These are phyloP conservation scores for Malthinus flaveolus DNA, from an alignment of 2,888 invertebrate genomes.

Conservation along the genomic window DNA sequence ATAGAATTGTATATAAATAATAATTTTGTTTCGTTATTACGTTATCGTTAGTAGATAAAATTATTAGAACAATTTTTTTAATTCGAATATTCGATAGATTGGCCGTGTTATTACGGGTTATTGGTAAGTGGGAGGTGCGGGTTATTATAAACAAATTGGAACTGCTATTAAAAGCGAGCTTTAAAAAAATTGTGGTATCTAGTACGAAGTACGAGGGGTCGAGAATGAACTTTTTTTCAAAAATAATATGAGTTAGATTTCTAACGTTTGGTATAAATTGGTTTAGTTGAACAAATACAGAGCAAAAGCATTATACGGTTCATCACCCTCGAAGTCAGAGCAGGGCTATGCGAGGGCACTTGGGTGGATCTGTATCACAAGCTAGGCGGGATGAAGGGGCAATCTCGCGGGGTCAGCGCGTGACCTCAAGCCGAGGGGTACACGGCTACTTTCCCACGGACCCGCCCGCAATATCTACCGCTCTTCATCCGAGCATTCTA, in stretches of 20 bases:
- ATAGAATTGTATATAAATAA: too few species aligned
- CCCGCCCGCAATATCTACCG: constrained; percentile 57
- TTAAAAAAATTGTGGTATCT: constrained; percentile 14
- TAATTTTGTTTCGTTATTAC: too few species aligned
- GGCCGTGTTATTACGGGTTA: constrained; percentile 12
- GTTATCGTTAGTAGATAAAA: too few species aligned
- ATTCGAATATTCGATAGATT: neutral
- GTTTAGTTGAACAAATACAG: constrained; percentile 25
- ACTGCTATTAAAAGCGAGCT: constrained; percentile 10
- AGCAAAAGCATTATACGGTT: constrained; percentile 27
- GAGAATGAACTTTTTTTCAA: neutral
- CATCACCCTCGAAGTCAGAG: constrained; percentile 28
- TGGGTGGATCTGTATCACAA: constrained; percentile 53
- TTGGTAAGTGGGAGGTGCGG: neutral
- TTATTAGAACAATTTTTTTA: too few species aligned
- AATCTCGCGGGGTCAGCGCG: constrained; percentile 53
- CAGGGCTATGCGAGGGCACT: constrained; percentile 29
- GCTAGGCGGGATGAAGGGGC: constrained; percentile 39
- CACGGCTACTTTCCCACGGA: constrained; percentile 58
- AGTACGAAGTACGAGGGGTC: neutral
- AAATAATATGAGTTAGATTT: constrained; percentile 14
- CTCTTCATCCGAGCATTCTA: constrained; percentile 54
- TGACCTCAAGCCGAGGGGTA: constrained; percentile 58
- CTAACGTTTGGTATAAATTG: constrained; percentile 20
- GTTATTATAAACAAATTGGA: neutral